These are phyloP conservation scores for Ictalurus furcatus DNA, from an alignment of 2,113 vertebrate species.

Conservation along the genomic window DNA sequence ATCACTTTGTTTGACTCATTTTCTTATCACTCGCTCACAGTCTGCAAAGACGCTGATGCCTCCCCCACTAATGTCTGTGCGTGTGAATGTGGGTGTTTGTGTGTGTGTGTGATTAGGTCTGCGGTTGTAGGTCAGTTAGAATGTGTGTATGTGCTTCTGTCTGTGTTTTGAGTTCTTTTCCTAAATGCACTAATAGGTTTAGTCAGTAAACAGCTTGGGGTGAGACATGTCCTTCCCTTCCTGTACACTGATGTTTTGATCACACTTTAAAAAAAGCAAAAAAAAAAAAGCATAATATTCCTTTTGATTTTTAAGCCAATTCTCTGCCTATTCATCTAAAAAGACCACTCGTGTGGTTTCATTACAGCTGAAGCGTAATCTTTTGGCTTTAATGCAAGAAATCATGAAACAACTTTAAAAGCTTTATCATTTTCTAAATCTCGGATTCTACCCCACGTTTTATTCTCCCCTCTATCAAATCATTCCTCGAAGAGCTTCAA, in stretches of 20 bases:
- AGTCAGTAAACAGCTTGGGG: conserved; percentile 44
- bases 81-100: neutral
- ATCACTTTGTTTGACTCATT: conserved; percentile 50
- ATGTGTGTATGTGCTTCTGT: neutral
- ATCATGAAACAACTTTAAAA: neutral
- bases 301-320: conserved; percentile 25
- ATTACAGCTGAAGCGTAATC: neutral
- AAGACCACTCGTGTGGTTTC: neutral
- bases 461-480: neutral
- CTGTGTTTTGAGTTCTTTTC: conserved; percentile 15
- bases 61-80: conserved; percentile 23
- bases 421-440: neutral
- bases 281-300: neutral
- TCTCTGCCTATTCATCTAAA: neutral
- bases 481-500: neutral
- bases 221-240: conserved; percentile 38
- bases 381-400: neutral
- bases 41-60: conserved; percentile 39
- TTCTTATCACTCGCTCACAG: conserved; percentile 49
- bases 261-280: neutral
- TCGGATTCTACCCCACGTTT: neutral
- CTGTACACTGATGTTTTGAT: conserved; percentile 22
- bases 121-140: conserved; percentile 18
- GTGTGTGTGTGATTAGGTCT: conserved; percentile 3
- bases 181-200: conserved; percentile 52